phyloP scores from a whole-genome alignment of 1,140 invertebrate genomes.

The Octopus bimaculoides region DNA sequence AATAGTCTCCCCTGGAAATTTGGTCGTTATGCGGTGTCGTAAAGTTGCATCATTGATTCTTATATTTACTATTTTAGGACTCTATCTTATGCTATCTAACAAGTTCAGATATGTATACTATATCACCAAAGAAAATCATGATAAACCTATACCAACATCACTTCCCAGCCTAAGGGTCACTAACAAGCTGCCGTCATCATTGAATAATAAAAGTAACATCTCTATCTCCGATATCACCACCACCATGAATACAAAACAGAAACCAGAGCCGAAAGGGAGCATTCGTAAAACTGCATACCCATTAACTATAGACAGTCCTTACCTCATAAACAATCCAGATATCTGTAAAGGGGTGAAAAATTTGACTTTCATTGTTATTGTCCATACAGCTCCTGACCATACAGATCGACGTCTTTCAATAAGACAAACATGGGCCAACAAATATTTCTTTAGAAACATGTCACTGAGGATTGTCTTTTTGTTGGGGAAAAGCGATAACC shows the following conservation, averaged over 20 bases:
- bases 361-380: constrained; percentile 37
- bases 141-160: no score
- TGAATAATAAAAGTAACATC: no score
- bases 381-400: constrained; percentile 44
- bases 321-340: constrained; percentile 33
- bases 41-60: no score
- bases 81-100: no score
- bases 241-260: neutral
- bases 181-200: no score
- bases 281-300: constrained; percentile 25
- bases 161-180: no score
- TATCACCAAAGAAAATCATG: no score
- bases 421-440: constrained; percentile 50
- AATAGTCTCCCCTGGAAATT: no score
- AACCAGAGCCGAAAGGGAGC: neutral
- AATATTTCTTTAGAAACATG: constrained; percentile 23
- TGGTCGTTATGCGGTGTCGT: no score
- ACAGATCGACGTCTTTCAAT: constrained; percentile 35
- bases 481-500: constrained; percentile 63
- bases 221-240: neutral
- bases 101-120: no score
- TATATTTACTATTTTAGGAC: no score
- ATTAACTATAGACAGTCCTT: constrained; percentile 23
- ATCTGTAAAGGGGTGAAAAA: constrained; percentile 30
- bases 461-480: constrained; percentile 64